A percentile compares a stretch with the other conserved stretches of the same genome.
Evolutionary conservation across 2,113 vertebrate species (phyloP).

Genomic region (Brachionichthys hirsutus): DNA sequence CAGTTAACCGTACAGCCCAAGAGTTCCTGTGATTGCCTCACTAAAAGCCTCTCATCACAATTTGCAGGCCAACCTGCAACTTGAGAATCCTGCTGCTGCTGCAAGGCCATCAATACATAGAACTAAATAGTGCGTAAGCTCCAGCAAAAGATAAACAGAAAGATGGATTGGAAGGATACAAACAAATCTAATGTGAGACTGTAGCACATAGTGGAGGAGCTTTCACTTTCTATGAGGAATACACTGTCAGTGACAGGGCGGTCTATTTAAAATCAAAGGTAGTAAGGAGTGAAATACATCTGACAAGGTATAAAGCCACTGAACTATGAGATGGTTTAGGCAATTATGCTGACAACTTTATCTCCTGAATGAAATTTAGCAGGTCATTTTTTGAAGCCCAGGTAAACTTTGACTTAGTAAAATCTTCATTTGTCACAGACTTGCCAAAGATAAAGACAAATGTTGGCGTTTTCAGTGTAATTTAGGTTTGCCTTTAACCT

Average conservation of each 20-base stretch:
- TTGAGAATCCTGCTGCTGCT: background rate
- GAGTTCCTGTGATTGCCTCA: no score
- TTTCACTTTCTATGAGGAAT: no score
- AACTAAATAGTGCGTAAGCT: conserved; percentile 24
- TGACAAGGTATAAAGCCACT: conserved; percentile 44
- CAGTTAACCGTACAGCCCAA: no score
- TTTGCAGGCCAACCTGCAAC: conserved; percentile 10
- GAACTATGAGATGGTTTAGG: conserved; percentile 3
- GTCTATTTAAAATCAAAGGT: conserved; percentile 36
- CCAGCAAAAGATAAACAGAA: conserved; percentile 22
- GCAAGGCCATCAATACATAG: conserved; percentile 10
- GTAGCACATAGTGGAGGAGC: conserved; percentile 41
- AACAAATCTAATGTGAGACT: conserved; percentile 17
- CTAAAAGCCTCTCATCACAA: conserved; percentile 11
- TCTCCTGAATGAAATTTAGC: no score
- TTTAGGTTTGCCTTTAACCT: no score
- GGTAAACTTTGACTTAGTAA: no score
- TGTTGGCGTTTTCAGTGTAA: no score
- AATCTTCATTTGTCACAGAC: no score
- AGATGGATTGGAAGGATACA: conserved; percentile 42
- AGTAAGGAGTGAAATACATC: conserved; percentile 32
- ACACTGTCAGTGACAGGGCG: conserved; percentile 30
- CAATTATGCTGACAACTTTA: no score
- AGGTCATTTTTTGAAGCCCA: no score
- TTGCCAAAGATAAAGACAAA: no score